Conservation (phyloP, 2,113 vertebrate genomes). For the Columba janthina region DNA sequence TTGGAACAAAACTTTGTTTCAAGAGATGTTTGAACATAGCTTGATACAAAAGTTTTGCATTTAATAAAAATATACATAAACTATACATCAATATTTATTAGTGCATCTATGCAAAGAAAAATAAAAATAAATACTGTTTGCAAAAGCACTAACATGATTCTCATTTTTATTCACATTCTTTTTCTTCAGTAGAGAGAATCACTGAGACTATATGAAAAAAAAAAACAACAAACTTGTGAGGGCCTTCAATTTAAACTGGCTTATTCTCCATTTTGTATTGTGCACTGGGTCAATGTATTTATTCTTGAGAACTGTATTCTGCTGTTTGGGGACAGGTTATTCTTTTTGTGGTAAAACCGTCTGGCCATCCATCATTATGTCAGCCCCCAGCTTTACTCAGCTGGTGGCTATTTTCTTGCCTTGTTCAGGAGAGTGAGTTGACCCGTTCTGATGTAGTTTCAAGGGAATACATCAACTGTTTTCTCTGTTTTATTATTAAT, state of each 20-base stretch:
- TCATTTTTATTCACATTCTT: neutral
- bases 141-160: neutral
- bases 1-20: neutral
- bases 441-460: neutral
- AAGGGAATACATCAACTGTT: neutral
- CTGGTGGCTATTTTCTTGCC: slow-evolving; percentile 49
- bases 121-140: neutral
- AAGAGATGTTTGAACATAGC: neutral
- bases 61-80: neutral
- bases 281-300: neutral
- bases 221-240: neutral
- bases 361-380: slow-evolving; percentile 49
- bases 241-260: neutral
- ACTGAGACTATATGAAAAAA: neutral
- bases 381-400: slow-evolving; percentile 51
- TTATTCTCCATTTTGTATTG: neutral
- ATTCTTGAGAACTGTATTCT: neutral
- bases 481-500: slow-evolving; percentile 2
- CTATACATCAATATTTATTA: neutral
- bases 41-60: neutral
- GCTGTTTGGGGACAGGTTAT: neutral
- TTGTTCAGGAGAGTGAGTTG: neutral
- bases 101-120: neutral
- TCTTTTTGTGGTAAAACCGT: neutral
- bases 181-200: neutral